phyloP scores from a whole-genome alignment of 2,888 invertebrate genomes.

The Archips xylosteana region DNA sequence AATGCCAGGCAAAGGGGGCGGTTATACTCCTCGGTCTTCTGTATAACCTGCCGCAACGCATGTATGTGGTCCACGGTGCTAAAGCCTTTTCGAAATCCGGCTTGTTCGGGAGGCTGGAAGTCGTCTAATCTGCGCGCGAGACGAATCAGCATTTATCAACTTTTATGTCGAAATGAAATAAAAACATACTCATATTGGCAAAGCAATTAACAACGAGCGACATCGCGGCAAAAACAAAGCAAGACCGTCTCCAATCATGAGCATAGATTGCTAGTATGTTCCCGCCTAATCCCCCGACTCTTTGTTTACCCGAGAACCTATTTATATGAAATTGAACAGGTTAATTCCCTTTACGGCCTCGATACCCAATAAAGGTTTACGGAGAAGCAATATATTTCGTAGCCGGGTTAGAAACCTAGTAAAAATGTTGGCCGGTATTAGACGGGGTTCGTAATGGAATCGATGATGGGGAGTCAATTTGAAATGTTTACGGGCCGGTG shows the following conservation, averaged over 20 bases:
- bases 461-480: slow-evolving; percentile 41
- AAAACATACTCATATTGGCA: background rate
- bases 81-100: too few species aligned
- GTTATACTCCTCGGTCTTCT: too few species aligned
- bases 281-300: slow-evolving; percentile 40
- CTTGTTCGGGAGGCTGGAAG: too few species aligned
- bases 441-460: slow-evolving; percentile 35
- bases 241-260: slow-evolving; percentile 32
- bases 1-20: too few species aligned
- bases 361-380: slow-evolving; percentile 59
- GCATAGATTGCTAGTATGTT: slow-evolving; percentile 40
- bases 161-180: too few species aligned
- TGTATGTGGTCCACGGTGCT: too few species aligned
- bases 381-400: slow-evolving; percentile 55
- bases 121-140: too few species aligned
- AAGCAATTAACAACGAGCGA: background rate
- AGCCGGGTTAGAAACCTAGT: slow-evolving; percentile 42
- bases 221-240: slow-evolving; percentile 14
- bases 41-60: too few species aligned
- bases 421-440: slow-evolving; percentile 50
- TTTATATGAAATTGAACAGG: slow-evolving; percentile 54
- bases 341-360: slow-evolving; percentile 56
- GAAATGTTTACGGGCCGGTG: slow-evolving; percentile 23
- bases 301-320: slow-evolving; percentile 46
- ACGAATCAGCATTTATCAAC: too few species aligned